Percentiles rank a stretch among this genome's conserved stretches.
phyloP scores from a whole-genome alignment of 2,113 vertebrate species.

The Desmodus rotundus region DNA sequence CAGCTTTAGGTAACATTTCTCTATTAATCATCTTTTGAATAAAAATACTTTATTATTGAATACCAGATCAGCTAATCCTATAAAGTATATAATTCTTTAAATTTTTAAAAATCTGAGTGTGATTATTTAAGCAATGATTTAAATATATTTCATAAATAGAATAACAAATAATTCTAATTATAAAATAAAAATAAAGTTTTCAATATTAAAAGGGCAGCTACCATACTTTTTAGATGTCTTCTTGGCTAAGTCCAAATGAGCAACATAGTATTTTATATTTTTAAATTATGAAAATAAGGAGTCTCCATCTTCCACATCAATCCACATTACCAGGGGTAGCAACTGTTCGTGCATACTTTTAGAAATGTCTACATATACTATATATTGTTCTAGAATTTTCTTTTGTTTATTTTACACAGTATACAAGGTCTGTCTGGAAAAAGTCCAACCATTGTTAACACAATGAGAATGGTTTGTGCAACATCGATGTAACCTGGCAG shows the following conservation, averaged over 20 bases:
- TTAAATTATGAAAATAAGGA: slow-evolving; percentile 1
- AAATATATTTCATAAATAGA: neutral
- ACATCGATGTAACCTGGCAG: no score
- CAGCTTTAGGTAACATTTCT: slow-evolving; percentile 15
- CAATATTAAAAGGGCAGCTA: neutral
- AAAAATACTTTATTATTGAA: slow-evolving; percentile 10
- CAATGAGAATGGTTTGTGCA: no score
- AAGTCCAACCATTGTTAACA: no score
- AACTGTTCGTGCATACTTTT: neutral
- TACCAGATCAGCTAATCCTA: neutral
- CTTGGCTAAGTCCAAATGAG: neutral
- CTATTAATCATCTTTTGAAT: neutral
- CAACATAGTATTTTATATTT: neutral
- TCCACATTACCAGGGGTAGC: neutral
- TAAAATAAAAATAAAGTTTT: slow-evolving; percentile 8
- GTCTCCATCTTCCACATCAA: neutral
- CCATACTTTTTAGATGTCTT: neutral
- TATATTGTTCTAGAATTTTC: neutral
- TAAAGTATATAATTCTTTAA: neutral
- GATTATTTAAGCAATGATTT: neutral
- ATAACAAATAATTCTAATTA: neutral
- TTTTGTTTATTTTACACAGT: neutral
- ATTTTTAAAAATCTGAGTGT: neutral
- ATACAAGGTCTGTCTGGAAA: neutral
- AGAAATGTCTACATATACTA: neutral